phyloP scores from a whole-genome alignment of 1,140 invertebrate genomes.

The Copidosoma floridanum region DNA sequence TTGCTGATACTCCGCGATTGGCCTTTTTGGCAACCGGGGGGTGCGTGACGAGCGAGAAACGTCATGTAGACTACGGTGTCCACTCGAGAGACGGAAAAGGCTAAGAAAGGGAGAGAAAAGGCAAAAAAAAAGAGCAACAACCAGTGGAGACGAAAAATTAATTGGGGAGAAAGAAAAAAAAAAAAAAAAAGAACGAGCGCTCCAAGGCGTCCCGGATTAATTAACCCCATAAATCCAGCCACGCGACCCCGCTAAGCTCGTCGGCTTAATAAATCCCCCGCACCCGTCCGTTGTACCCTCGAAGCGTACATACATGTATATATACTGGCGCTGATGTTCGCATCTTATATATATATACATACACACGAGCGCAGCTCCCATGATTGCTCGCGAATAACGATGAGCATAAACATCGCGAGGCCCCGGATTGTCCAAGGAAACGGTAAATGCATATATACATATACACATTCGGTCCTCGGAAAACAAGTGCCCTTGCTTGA shows the following conservation, averaged over 20 bases:
- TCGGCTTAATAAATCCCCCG: conserved; percentile 16
- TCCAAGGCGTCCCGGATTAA: conserved; percentile 11
- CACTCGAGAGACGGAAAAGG: too few relatives aligned
- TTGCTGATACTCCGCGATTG: too few relatives aligned
- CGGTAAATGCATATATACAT: neutral
- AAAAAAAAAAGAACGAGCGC: conserved; percentile 9
- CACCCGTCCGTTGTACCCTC: neutral
- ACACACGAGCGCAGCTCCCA: neutral
- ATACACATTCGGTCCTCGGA: neutral
- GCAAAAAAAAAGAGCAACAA: neutral
- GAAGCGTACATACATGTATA: neutral
- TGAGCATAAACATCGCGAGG: neutral
- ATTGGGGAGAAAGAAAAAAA: neutral
- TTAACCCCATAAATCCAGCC: conserved; percentile 19
- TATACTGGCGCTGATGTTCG: neutral
- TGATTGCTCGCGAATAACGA: neutral
- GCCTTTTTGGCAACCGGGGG: too few relatives aligned
- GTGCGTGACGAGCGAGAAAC: too few relatives aligned
- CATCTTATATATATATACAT: neutral
- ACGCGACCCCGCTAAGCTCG: conserved; percentile 4
- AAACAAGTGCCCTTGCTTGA: too few relatives aligned
- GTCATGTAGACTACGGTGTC: too few relatives aligned
- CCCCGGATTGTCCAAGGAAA: neutral
- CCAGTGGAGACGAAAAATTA: neutral
- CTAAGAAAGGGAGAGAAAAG: neutral